Percentiles rank a stretch among this genome's conserved stretches.
phyloP scores from a whole-genome alignment of 1,140 invertebrate genomes.

The Cheumatopsyche charites region DNA sequence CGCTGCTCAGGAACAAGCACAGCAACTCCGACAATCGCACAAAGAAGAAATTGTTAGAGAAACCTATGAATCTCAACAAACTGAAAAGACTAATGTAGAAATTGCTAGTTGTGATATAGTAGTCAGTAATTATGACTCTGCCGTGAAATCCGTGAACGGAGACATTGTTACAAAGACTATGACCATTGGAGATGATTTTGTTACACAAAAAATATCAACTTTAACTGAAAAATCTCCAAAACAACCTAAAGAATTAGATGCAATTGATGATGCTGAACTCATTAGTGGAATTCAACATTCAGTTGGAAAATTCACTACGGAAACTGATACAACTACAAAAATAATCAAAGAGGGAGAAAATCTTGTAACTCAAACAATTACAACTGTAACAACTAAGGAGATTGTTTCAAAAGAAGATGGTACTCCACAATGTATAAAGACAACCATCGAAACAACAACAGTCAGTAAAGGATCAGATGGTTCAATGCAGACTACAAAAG shows the following conservation, averaged over 20 bases:
- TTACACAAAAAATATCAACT: slow-evolving; percentile 61
- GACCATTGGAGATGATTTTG: slow-evolving; percentile 59
- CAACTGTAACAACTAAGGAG: slow-evolving; percentile 61
- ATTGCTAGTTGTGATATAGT: slow-evolving; percentile 39
- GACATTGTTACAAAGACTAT: slow-evolving; percentile 60
- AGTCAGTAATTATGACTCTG: slow-evolving; percentile 42
- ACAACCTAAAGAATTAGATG: slow-evolving; percentile 48
- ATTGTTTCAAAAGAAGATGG: slow-evolving; percentile 61
- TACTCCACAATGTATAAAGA: slow-evolving; percentile 62
- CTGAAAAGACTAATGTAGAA: slow-evolving; percentile 32
- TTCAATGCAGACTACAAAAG: slow-evolving; percentile 57
- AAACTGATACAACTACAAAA: slow-evolving; percentile 61
- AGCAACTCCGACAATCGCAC: slow-evolving; percentile 7
- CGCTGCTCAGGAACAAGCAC: slow-evolving; percentile 34
- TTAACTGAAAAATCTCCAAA: slow-evolving; percentile 59
- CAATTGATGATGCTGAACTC: slow-evolving; percentile 51
- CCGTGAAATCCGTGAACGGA: slow-evolving; percentile 37
- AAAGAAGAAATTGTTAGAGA: slow-evolving; percentile 37
- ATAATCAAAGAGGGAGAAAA: slow-evolving; percentile 62
- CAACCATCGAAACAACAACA: slow-evolving; percentile 62
- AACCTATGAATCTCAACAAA: slow-evolving; percentile 8
- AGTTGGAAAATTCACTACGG: slow-evolving; percentile 61
- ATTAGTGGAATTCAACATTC: slow-evolving; percentile 56
- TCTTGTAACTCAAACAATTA: slow-evolving; percentile 61
- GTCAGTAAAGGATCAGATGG: slow-evolving; percentile 60